Evolutionary conservation across 2,888 invertebrate species (phyloP), one percentile per base, ranked within the genome.

Genomic region (Patella caerulea): DNA sequence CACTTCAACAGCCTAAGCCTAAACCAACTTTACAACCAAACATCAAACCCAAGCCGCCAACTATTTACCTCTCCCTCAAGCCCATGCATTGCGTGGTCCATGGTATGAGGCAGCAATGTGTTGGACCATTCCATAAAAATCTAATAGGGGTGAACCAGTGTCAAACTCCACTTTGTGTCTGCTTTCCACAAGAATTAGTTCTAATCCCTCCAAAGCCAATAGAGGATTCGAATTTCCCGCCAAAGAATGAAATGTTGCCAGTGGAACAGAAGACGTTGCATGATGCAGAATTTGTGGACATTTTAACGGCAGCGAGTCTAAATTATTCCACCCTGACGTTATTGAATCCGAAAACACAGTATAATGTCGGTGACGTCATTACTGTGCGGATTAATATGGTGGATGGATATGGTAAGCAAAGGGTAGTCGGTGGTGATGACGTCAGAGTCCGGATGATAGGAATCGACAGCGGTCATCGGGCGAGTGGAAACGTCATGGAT

Each of bases 371-470:
- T 70, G 69, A 70, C n/a, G 70, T 65, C 17, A 29, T 77, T 7
- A 73, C 34, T 34, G 77, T 73, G 55, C 19, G 34, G 15, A 55
- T 77, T 14, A 56, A 77, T 55, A 52, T 77, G 54, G 45, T 73
- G 12, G 73, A 77, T 52, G 73, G 77, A 5, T 70, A 54, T 7
- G 77, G 77, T 9, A 53, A 53, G 45, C 73, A 34, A 17, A 74
- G 77, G 54, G 24, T 54, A 55, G 54, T 70, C n/a, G 77, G 77
- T 14, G 73, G 73, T 34, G 77, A 77, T 69, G 77, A 73, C 11
- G 65, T 77, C 4, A 65, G 77, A 69, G 56, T 77, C 12, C 73
- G 77, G 71, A 55, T 77, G 69, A 29, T n/a, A 15, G 19, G 19
- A 24, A 65, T 14, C 19, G 24, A 65, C 24, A 24, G 14, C 14